Evolutionary conservation across 2,888 invertebrate genomes (phyloP).

Genomic region (Drosophila picticornis): DNA sequence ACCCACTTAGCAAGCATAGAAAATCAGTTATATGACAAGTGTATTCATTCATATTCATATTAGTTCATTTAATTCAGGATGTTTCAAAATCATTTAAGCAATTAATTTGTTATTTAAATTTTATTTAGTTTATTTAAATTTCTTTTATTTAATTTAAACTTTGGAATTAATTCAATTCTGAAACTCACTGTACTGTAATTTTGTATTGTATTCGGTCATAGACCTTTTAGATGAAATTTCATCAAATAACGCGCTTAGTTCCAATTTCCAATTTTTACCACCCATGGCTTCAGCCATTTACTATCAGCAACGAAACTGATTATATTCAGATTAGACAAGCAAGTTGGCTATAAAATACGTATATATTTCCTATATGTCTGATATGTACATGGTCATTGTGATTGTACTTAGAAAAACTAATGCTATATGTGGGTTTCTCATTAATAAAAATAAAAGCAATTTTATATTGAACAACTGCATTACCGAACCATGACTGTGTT

Average conservation of each 20-base stretch:
- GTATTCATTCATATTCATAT: background rate
- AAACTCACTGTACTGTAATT: no score
- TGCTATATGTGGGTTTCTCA: background rate
- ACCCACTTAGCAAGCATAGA: background rate
- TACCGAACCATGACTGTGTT: background rate
- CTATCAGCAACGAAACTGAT: conserved; percentile 9
- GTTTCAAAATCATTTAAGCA: no score
- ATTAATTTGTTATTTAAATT: no score
- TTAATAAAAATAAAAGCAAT: conserved; percentile 6
- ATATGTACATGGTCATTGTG: conserved; percentile 20
- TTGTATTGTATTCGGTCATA: conserved; percentile 5
- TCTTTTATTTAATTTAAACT: no score
- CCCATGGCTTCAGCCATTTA: background rate
- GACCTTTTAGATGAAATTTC: background rate
- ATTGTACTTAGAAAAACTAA: background rate
- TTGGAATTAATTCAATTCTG: background rate
- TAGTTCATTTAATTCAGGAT: no score
- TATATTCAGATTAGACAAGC: conserved; percentile 19
- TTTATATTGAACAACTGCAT: background rate
- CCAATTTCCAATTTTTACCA: background rate
- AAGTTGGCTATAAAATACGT: background rate
- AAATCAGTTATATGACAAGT: background rate
- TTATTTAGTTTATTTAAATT: no score
- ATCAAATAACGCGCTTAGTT: background rate
- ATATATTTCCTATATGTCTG: background rate